Evolutionary conservation across 1,140 invertebrate genomes (phyloP).

Genomic region (Bicyclus anynana): DNA sequence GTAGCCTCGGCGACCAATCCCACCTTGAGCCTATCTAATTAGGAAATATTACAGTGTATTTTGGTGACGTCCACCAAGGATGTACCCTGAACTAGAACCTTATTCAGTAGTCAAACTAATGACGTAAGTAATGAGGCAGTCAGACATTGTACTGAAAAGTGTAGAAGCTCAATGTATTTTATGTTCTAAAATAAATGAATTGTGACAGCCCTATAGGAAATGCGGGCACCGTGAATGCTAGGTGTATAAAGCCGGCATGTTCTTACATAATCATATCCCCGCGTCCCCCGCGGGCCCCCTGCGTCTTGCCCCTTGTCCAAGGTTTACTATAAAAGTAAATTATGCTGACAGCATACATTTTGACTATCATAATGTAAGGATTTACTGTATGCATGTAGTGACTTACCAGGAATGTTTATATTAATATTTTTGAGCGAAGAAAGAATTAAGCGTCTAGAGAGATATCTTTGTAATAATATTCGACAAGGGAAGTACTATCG

Average conservation of each 20-base stretch:
- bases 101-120: too few relatives aligned
- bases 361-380: not conserved
- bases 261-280: constrained; percentile 74
- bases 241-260: constrained; percentile 73
- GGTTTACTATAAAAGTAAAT: constrained; percentile 20
- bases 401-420: not conserved
- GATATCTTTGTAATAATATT: not conserved
- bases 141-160: too few relatives aligned
- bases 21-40: too few relatives aligned
- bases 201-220: constrained; percentile 3
- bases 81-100: too few relatives aligned
- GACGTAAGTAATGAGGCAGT: too few relatives aligned
- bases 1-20: too few relatives aligned
- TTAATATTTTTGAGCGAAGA: not conserved
- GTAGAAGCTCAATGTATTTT: too few relatives aligned
- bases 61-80: too few relatives aligned
- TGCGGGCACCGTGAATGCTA: constrained; percentile 64
- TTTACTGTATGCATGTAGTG: not conserved
- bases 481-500: too few relatives aligned
- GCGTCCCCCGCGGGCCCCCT: constrained; percentile 38
- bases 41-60: too few relatives aligned
- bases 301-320: constrained; percentile 27
- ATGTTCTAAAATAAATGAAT: too few relatives aligned
- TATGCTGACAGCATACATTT: constrained; percentile 20
- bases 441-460: not conserved